Base-by-base conservation (phyloP, 2,113 vertebrate species). In the Caloenas nicobarica region DNA sequence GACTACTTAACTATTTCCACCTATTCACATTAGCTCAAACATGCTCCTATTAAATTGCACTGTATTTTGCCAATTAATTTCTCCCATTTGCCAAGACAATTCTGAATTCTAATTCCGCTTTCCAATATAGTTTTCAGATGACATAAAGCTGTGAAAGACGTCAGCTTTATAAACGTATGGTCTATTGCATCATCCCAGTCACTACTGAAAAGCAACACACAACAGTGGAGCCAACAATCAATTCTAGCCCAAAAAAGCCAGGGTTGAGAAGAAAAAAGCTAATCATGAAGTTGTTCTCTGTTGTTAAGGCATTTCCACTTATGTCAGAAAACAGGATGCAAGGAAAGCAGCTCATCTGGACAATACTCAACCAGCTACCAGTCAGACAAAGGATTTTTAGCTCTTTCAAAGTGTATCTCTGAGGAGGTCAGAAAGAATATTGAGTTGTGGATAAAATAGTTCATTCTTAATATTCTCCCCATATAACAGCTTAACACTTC, bases 1-100 rank as follows among this genome's bases (percentile, higher is more conserved):
- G 70, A 58, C n/a, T 25, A 92, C 44, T 70, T 88, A 83, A 70
- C 56, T 60, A 70, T 83, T 86, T 88, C 72, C 33, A 86, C 42
- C 51, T 81, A 58, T 33, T 51, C n/a, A 40, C 14, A 23, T 54
- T 74, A 70, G 17, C 9, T 38, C 60, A 90, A 58, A 88, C 0
- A 4, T 46, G 33, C 42, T 73, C 51, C 51, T 51, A 54, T 38
- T 51, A 62, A 70, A 91, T 4, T 42, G 22, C 46, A 57, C 14
- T 38, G 64, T 62, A 81, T 58, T 95, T 94, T 86, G 68, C n/a
- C 66, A 83, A 40, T 66, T 73, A 80, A 58, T 86, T 94, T 90
- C 50, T 90, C 28, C 40, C 13, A 62, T 22, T 78, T 84, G 80
- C 60, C 58, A 86, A 78, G 69, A 84, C 1, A 4, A 81, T 66